A percentile compares a stretch with the other conserved stretches of the same genome.
phyloP scores from a whole-genome alignment of 37 sponge, comb jelly and placozoan species.

The Hormiphora californensis region DNA sequence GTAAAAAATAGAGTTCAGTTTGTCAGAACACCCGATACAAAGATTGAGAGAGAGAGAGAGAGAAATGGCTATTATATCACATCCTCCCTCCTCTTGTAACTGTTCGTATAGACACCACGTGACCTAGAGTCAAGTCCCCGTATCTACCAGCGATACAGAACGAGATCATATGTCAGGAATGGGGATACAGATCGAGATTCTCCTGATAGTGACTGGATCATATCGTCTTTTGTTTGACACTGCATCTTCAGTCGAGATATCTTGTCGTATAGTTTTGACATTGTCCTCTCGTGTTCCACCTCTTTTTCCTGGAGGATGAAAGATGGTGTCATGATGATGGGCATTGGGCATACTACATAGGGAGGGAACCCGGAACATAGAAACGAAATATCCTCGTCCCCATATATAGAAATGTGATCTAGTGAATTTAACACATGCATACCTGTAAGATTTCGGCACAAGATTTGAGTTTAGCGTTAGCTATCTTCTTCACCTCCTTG shows the following conservation, averaged over 20 bases:
- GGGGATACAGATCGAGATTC: too few relatives aligned
- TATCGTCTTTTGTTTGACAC: conserved; percentile 46
- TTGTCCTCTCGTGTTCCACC: conserved; percentile 15
- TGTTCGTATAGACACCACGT: too few relatives aligned
- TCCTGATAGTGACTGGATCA: too few relatives aligned
- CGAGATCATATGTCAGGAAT: too few relatives aligned
- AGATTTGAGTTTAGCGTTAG: conserved; percentile 45
- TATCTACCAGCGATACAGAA: too few relatives aligned
- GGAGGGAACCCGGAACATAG: background rate
- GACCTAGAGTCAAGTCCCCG: too few relatives aligned
- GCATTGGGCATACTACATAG: background rate
- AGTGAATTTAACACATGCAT: background rate
- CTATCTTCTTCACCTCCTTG: conserved; percentile 37
- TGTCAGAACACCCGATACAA: too few relatives aligned
- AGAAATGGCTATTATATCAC: too few relatives aligned
- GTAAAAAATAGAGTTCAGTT: too few relatives aligned
- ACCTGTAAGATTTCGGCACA: conserved; percentile 46
- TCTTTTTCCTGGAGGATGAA: conserved; percentile 18
- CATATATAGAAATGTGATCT: background rate
- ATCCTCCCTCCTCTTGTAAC: too few relatives aligned
- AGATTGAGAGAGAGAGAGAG: too few relatives aligned
- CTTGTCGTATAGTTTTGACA: background rate
- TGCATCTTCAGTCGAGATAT: conserved; percentile 3
- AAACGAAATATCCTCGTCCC: background rate
- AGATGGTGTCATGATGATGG: background rate